Evolutionary conservation across 2,797 vertebrate genomes (phyloP).

Genomic region (Kryptolebias ocellatus): DNA sequence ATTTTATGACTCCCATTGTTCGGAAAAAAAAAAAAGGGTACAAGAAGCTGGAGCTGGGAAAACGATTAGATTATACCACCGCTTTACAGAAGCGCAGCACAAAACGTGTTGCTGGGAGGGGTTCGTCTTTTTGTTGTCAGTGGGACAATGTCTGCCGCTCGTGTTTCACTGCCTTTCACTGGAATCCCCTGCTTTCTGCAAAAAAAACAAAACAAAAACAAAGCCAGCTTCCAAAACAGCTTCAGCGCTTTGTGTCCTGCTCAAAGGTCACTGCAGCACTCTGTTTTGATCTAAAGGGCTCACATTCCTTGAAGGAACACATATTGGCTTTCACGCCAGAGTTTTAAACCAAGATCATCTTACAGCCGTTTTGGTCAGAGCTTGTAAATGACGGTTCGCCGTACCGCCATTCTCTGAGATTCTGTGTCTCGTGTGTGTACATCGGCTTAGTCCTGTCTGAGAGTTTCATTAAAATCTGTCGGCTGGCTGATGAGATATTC

Average conservation of each 20-base stretch:
- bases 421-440: no score
- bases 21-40: conserved; percentile 19
- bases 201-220: conserved; percentile 16
- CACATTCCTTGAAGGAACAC: no score
- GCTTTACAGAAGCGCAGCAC: conserved; percentile 32
- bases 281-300: conserved; percentile 33
- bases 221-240: conserved; percentile 28
- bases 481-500: no score
- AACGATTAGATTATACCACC: conserved; percentile 44
- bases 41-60: conserved; percentile 29
- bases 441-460: no score
- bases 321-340: no score
- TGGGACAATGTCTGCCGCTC: conserved; percentile 14
- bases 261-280: conserved; percentile 26
- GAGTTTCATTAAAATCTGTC: no score
- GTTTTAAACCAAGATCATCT: no score
- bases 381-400: no score
- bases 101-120: conserved; percentile 32
- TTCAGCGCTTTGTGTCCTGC: background rate
- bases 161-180: conserved; percentile 30
- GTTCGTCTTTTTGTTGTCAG: conserved; percentile 27
- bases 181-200: background rate
- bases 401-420: no score
- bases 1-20: conserved; percentile 28
- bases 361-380: no score